These are phyloP conservation scores for Pandemis heparana DNA, from an alignment of 2,888 invertebrate genomes.

Conservation along the genomic window DNA sequence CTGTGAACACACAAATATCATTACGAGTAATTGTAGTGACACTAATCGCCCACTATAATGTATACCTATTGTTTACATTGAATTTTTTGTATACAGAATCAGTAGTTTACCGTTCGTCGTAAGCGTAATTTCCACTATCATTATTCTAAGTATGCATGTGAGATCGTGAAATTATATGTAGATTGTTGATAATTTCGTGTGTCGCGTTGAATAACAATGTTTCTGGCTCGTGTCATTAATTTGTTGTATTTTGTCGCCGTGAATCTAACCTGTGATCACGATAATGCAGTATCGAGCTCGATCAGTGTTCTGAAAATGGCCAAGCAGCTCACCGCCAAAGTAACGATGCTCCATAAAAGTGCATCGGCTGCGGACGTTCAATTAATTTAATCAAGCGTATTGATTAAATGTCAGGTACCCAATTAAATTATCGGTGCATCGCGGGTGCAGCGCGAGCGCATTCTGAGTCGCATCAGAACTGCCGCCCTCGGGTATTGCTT, in stretches of 20 bases:
- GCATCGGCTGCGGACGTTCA: constrained; percentile 72
- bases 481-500: constrained; percentile 63
- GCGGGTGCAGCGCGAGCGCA: constrained; percentile 60
- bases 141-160: constrained; percentile 51
- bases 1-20: constrained; percentile 58
- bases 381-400: constrained; percentile 80
- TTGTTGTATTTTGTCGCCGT: constrained; percentile 45
- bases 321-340: constrained; percentile 50
- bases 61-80: constrained; percentile 56
- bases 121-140: constrained; percentile 61
- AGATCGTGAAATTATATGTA: constrained; percentile 48
- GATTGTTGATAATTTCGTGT: constrained; percentile 52
- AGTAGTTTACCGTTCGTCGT: constrained; percentile 59
- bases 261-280: constrained; percentile 32
- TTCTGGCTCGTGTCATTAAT: constrained; percentile 50
- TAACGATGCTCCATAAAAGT: constrained; percentile 69
- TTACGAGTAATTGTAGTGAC: constrained; percentile 67
- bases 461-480: constrained; percentile 52
- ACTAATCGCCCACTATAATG: constrained; percentile 62
- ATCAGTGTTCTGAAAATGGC: constrained; percentile 46
- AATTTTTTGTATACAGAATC: constrained; percentile 58
- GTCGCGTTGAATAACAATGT: constrained; percentile 53
- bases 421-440: constrained; percentile 78
- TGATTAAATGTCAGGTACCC: constrained; percentile 82
- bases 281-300: constrained; percentile 44